Evolutionary conservation across 1,140 invertebrate species (phyloP).

Genomic region (Micrasema minimum): DNA sequence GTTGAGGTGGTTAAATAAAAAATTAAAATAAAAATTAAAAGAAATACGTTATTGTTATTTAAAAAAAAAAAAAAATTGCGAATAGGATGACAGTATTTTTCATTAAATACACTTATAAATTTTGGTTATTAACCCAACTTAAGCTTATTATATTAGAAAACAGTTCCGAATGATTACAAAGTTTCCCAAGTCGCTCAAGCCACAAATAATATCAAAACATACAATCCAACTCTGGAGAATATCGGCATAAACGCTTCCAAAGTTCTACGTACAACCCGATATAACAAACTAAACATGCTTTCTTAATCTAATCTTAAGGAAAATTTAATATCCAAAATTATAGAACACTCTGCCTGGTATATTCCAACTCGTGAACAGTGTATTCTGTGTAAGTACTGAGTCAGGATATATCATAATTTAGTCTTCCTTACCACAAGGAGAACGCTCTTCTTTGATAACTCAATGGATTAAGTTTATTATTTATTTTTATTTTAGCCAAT

Average conservation of each 20-base stretch:
- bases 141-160: too few relatives aligned
- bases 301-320: slow-evolving; percentile 42
- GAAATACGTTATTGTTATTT: too few relatives aligned
- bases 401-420: slow-evolving; percentile 14
- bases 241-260: slow-evolving; percentile 26
- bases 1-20: too few relatives aligned
- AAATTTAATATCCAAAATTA: slow-evolving; percentile 41
- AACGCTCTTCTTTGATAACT: slow-evolving; percentile 4
- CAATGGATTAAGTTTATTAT: slow-evolving; percentile 14
- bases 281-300: slow-evolving; percentile 44
- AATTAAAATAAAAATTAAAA: too few relatives aligned
- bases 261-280: slow-evolving; percentile 27
- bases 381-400: slow-evolving; percentile 3
- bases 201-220: too few relatives aligned
- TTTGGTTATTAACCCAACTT: too few relatives aligned
- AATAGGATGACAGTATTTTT: too few relatives aligned
- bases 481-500: background rate
- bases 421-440: background rate
- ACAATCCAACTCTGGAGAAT: slow-evolving; percentile 14
- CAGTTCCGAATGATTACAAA: too few relatives aligned
- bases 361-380: background rate
- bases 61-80: too few relatives aligned
- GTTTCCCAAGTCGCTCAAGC: too few relatives aligned
- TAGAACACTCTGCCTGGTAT: slow-evolving; percentile 8
- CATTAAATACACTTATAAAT: too few relatives aligned